Conservation (phyloP, 2,888 invertebrate genomes). For the Cryptocephalus primarius region DNA sequence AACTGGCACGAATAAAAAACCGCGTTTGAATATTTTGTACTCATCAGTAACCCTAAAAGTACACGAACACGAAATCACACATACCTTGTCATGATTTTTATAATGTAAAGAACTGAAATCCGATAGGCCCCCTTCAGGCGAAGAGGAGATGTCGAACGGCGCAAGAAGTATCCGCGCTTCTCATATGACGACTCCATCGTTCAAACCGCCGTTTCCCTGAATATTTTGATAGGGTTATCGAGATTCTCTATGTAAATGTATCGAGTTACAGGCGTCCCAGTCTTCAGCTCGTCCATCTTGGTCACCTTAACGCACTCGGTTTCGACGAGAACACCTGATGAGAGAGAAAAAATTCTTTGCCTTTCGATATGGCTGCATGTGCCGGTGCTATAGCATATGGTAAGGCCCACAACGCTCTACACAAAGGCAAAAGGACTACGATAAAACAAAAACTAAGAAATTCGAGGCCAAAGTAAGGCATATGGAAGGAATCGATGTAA, state of each 20-base stretch:
- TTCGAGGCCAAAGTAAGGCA: too few species aligned
- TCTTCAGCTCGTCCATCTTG: conserved; percentile 26
- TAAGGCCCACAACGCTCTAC: conserved; percentile 15
- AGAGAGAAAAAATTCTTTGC: conserved; percentile 6
- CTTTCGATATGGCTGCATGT: conserved; percentile 8
- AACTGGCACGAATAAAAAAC: too few species aligned
- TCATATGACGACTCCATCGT: neutral
- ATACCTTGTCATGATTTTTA: too few species aligned
- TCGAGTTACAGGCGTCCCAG: conserved; percentile 26
- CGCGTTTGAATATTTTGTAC: too few species aligned
- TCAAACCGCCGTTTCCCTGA: conserved; percentile 37
- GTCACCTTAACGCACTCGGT: conserved; percentile 21
- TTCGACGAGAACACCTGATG: neutral
- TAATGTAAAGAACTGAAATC: too few species aligned
- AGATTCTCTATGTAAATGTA: conserved; percentile 36
- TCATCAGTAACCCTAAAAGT: too few species aligned
- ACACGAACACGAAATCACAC: too few species aligned
- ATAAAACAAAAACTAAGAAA: neutral
- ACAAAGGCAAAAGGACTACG: conserved; percentile 7
- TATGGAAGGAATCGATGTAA: too few species aligned
- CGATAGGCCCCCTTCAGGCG: too few species aligned
- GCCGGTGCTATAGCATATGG: neutral
- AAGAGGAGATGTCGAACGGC: too few species aligned
- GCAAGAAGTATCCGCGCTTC: too few species aligned
- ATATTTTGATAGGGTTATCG: conserved; percentile 35